Percentiles rank a stretch among this genome's conserved stretches.
These are phyloP conservation scores for Allobates femoralis DNA, from an alignment of 2,797 vertebrate genomes.

Conservation along the genomic window DNA sequence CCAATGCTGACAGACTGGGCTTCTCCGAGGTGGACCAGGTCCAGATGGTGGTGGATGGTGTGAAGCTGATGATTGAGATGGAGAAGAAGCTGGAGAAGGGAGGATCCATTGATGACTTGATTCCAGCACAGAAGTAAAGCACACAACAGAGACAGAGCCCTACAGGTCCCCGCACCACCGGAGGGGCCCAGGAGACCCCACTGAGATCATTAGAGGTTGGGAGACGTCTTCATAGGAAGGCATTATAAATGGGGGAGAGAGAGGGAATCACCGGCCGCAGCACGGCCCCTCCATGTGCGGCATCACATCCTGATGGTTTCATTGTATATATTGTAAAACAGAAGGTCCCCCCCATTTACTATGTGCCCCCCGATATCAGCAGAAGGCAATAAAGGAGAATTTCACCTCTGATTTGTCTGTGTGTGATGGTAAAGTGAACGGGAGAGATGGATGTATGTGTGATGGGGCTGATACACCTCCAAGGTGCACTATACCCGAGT, in stretches of 20 bases:
- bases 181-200: conserved; percentile 33
- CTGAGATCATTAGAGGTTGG: conserved; percentile 23
- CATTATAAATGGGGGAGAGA: conserved; percentile 7
- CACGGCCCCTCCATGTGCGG: not conserved
- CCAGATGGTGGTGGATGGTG: conserved; percentile 95
- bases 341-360: not conserved
- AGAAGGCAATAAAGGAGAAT: conserved; percentile 57
- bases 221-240: conserved; percentile 27
- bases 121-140: conserved; percentile 87
- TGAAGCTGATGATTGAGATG: conserved; percentile 98
- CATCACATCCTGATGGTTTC: not conserved
- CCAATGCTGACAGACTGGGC: conserved; percentile 93
- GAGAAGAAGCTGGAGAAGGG: conserved; percentile 97
- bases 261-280: not conserved
- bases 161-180: conserved; percentile 26
- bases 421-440: not conserved
- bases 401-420: conserved; percentile 36
- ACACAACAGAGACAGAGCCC: conserved; percentile 31
- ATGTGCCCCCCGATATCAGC: not conserved
- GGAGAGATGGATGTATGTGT: not conserved
- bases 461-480: not conserved
- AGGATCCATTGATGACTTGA: conserved; percentile 90
- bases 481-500: not conserved
- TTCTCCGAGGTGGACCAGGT: conserved; percentile 94
- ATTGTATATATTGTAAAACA: conserved; percentile 6